Base-by-base conservation (phyloP, 92 coral and sea anemone species). In the Muricea muricata region DNA sequence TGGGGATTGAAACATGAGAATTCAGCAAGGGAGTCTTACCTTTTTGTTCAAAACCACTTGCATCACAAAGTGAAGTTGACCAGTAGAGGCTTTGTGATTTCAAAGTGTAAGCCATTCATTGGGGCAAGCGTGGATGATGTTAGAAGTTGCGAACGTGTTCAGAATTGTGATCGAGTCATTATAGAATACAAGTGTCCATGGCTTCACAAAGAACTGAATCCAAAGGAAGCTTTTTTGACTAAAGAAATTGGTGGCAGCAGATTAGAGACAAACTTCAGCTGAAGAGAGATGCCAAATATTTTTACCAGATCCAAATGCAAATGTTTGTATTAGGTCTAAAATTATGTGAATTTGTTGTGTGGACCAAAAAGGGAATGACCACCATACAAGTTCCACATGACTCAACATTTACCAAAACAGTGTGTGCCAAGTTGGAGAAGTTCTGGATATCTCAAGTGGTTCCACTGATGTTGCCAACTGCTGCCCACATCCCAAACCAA, bases 241-340 rank as follows among this genome's bases (percentile, higher is more conserved):
- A 1, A 63, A 25, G 81, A 50, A 76, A 76, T 76, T 52, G 81
- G 81, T 50, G 81, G 81, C 52, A 30, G 67, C 55, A 9, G 17
- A 61, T 52, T 76, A 68, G 65, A 76, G 55, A 76, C 1, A 76
- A 0, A 50, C 47, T 76, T 52, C 81, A 52, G 32, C 66, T 37
- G 4, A 35, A 76, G 55, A 48, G 67, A 37, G 23, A 76, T 2
- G 81, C 67, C 28, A 76, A 76, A 76, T 76, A 76, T 52, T 76
- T 76, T 68, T 76, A 50, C 45, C 81, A 76, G 50, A 61, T 76
- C 20, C 81, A 76, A 24, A 76, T 76, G 81, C 81, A 76, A 76
- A 76, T 52, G 81, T 76, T 5, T 76, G 67, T 76, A 11, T 37
- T 76, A 46, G 81, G 81, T 50, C 67, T 76, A 33, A 52, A 76